A percentile compares a stretch with the other conserved stretches of the same genome.
These are phyloP conservation scores for Drosophila ambigua DNA, from an alignment of 1,140 invertebrate species.

Conservation along the genomic window DNA sequence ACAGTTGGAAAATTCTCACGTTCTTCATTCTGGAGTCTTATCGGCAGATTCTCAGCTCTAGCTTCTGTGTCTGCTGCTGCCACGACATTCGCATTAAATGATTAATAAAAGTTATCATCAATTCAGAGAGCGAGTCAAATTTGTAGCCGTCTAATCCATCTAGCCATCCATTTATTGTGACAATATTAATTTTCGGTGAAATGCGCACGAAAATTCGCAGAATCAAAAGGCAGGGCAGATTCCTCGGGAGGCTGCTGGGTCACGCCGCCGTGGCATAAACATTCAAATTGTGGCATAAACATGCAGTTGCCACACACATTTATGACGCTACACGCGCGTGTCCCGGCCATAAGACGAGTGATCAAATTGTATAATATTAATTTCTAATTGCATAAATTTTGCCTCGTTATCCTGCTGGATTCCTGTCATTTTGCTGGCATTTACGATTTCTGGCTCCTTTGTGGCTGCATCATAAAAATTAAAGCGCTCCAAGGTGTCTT, in stretches of 20 bases:
- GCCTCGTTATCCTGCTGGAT: constrained; percentile 36
- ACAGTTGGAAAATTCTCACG: constrained; percentile 67
- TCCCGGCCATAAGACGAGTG: constrained; percentile 44
- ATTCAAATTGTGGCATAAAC: constrained; percentile 75
- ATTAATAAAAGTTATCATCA: constrained; percentile 75
- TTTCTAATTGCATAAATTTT: constrained; percentile 83
- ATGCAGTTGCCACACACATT: constrained; percentile 68
- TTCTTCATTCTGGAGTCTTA: constrained; percentile 47
- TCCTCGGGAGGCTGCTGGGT: constrained; percentile 21
- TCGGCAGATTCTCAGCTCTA: constrained; percentile 29
- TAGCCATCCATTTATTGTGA: constrained; percentile 23
- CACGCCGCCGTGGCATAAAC: constrained; percentile 55
- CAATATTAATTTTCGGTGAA: constrained; percentile 47
- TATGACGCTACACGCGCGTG: constrained; percentile 61
- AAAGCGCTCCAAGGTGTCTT: constrained; percentile 76
- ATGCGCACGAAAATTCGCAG: constrained; percentile 40
- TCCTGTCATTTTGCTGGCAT: constrained; percentile 32
- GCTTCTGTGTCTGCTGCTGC: constrained; percentile 1
- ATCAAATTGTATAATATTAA: constrained; percentile 83
- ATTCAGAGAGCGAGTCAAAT: constrained; percentile 48
- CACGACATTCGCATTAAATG: constrained; percentile 57
- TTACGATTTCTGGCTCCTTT: constrained; percentile 46
- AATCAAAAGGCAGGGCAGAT: constrained; percentile 10
- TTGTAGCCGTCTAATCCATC: constrained; percentile 37
- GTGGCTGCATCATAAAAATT: constrained; percentile 71